These are phyloP conservation scores for Dipodomys merriami DNA, from an alignment of 2,113 vertebrate genomes.

Conservation along the genomic window DNA sequence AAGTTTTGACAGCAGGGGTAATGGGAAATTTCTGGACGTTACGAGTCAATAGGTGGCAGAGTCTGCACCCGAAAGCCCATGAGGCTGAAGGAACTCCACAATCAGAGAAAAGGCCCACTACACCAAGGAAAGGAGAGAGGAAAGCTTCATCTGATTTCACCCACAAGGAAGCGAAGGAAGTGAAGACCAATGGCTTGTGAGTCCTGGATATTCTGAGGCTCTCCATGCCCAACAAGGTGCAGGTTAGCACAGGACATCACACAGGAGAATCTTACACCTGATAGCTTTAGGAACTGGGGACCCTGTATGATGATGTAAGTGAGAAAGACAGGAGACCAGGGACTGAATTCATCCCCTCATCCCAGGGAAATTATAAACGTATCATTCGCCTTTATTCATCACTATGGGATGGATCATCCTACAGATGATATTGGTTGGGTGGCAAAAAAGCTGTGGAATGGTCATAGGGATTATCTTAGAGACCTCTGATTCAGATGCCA, in stretches of 20 bases:
- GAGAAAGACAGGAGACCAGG: not conserved
- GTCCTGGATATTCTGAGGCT: not conserved
- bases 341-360: not conserved
- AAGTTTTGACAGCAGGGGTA: not conserved
- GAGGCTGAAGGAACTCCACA: not conserved
- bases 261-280: not conserved
- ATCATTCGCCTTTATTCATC: not conserved
- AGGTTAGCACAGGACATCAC: not conserved
- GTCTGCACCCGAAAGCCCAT: fast-evolving
- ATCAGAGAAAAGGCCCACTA: not conserved
- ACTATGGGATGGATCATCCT: not conserved
- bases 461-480: too few species aligned
- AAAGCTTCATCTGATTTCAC: too few species aligned
- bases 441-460: not conserved
- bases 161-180: not conserved
- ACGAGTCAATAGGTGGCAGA: not conserved
- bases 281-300: not conserved
- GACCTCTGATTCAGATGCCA: not conserved
- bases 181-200: not conserved
- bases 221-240: fast-evolving
- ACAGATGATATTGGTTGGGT: too few species aligned
- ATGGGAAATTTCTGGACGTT: not conserved
- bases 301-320: not conserved
- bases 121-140: too few species aligned
- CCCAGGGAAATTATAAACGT: not conserved